Percentiles rank a stretch among this genome's conserved stretches.
phyloP scores from a whole-genome alignment of 2,797 vertebrate genomes.

The Acipenser transmontanus region DNA sequence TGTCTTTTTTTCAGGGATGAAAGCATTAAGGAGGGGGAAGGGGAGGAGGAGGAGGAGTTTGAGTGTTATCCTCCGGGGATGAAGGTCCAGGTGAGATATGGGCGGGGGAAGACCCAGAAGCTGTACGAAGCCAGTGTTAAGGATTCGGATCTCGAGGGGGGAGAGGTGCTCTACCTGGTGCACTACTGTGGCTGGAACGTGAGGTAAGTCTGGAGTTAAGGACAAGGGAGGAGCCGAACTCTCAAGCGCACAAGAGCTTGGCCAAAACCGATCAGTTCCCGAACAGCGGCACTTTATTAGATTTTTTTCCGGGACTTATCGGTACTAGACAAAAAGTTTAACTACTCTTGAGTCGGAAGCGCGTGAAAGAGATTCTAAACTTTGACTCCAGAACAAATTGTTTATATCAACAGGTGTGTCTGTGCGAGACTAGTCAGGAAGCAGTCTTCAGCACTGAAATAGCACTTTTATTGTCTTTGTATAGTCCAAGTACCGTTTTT shows the following conservation, averaged over 20 bases:
- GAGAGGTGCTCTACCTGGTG: conserved; percentile 80
- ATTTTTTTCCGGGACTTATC: too few relatives aligned
- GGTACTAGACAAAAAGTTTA: too few relatives aligned
- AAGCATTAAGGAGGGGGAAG: conserved; percentile 78
- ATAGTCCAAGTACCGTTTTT: too few relatives aligned
- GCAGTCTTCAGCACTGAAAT: too few relatives aligned
- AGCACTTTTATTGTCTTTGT: too few relatives aligned
- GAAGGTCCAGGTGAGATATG: conserved; percentile 84
- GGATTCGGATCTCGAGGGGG: conserved; percentile 79
- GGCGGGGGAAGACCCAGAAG: conserved; percentile 76
- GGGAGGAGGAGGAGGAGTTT: conserved; percentile 77
- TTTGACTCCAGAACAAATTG: too few relatives aligned
- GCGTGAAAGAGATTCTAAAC: too few relatives aligned
- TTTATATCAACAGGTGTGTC: too few relatives aligned
- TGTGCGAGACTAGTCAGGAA: too few relatives aligned
- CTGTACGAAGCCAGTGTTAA: conserved; percentile 79
- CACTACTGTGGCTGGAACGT: conserved; percentile 84
- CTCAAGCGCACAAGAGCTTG: conserved; percentile 19
- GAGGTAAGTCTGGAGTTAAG: conserved; percentile 72
- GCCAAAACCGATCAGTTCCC: neutral
- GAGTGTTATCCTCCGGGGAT: conserved; percentile 80
- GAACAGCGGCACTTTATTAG: too few relatives aligned
- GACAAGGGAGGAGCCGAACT: conserved; percentile 11
- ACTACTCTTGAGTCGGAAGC: too few relatives aligned
- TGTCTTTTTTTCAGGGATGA: conserved; percentile 80